Conservation (phyloP, 2,113 vertebrate genomes). For the Deroptyus accipitrinus region DNA sequence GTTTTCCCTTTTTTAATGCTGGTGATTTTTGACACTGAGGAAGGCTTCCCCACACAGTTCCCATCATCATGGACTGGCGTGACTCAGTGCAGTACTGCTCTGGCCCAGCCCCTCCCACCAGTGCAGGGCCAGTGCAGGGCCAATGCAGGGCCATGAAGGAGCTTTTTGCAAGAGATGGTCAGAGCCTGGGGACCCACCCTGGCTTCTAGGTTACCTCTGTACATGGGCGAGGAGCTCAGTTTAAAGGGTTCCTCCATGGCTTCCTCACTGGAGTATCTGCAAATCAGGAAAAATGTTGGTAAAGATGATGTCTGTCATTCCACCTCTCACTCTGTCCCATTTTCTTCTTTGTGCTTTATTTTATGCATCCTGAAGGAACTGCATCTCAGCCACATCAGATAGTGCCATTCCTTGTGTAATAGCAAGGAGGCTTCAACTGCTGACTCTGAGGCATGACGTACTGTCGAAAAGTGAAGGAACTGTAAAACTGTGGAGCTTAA, state of each 20-base stretch:
- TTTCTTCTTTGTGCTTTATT: not conserved
- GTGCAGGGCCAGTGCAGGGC: not conserved
- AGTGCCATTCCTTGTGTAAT: not conserved
- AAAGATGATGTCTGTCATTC: not conserved
- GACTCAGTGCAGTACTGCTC: not conserved
- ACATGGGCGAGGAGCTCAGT: not conserved
- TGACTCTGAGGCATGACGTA: not conserved
- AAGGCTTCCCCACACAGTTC: accelerated
- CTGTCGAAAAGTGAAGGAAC: not conserved
- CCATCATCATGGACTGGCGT: accelerated
- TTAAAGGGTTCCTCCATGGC: not conserved
- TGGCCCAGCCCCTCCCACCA: not conserved
- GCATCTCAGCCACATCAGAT: not conserved
- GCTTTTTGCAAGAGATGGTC: not conserved
- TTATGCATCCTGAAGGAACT: not conserved
- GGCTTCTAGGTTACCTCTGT: not conserved
- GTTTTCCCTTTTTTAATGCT: not conserved
- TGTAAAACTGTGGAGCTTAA: not conserved
- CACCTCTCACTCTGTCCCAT: not conserved
- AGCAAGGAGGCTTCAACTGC: not conserved
- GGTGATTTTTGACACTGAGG: not conserved
- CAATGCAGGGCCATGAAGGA: not conserved
- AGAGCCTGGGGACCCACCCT: not conserved
- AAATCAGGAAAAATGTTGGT: not conserved
- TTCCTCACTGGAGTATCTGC: not conserved